These are phyloP conservation scores for Cataglyphis altisquamis DNA, from an alignment of 2,888 invertebrate species.

Conservation along the genomic window DNA sequence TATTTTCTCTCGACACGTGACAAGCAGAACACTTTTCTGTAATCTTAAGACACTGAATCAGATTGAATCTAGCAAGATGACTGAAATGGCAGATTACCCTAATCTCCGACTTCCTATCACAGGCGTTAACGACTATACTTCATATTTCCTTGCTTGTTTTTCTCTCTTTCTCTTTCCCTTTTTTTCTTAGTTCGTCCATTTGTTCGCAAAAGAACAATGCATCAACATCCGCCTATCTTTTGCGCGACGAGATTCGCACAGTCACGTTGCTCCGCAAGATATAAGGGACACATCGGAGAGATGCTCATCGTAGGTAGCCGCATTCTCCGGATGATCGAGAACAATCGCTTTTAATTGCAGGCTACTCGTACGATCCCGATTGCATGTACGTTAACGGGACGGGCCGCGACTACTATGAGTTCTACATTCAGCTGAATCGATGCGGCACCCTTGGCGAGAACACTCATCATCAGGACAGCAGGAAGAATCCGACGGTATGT, in stretches of 20 bases:
- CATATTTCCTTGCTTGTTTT: not conserved
- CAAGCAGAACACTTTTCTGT: not conserved
- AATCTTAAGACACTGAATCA: not conserved
- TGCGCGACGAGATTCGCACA: not conserved
- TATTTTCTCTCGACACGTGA: not conserved
- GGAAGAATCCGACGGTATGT: constrained; percentile 95
- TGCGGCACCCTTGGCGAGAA: constrained; percentile 97
- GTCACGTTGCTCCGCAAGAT: not conserved
- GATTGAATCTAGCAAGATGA: constrained; percentile 22
- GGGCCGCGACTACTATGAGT: constrained; percentile 96
- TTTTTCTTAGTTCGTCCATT: constrained; percentile 5
- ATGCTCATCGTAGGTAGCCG: constrained; percentile 11
- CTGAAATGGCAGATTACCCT: not conserved
- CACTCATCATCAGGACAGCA: constrained; percentile 93
- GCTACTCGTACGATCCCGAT: constrained; percentile 97
- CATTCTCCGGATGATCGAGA: constrained; percentile 30
- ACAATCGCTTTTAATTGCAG: constrained; percentile 87
- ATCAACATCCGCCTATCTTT: constrained; percentile 13
- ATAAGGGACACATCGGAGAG: constrained; percentile 2
- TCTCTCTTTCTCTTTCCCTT: not conserved
- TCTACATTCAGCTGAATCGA: constrained; percentile 96
- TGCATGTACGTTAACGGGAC: constrained; percentile 98
- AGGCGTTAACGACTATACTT: constrained; percentile 22
- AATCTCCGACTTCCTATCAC: constrained; percentile 25
- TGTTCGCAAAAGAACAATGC: not conserved